Evolutionary conservation across 2,888 invertebrate species (phyloP), one percentile per base, ranked within the genome.

Genomic region (Lasius platythorax): DNA sequence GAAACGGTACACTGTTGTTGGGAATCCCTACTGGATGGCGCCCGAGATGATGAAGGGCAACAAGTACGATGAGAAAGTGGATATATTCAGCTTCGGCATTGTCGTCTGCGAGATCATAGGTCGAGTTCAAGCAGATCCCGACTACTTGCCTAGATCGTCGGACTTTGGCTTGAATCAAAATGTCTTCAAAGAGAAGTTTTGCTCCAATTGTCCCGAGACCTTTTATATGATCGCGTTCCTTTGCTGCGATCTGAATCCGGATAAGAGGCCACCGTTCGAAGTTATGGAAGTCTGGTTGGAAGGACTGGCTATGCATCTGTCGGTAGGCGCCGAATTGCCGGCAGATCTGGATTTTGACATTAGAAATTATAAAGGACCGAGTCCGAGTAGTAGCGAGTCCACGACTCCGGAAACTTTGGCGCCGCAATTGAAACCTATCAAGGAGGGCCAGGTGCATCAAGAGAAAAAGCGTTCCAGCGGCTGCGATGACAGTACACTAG

Each of bases 11-110:
- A 99, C 99, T 0, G 99, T 99, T 43, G 99, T 99, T 0, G 99
- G 99, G 1, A 99, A 98, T 96, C 99, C 99, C 0, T 99, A 99
- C 95, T 99, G 99, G 99, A 99, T 99, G 99, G 99, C 99, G 0
- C 99, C 99, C 0, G 99, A 99, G 95, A 99, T 99, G 99, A 98
- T 99, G 98, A 98, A 98, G 94, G 99, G 99, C 30, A 98, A 98
- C 92, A 98, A 98, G 89, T 99, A 99, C 94, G 99, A 99, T 93
- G 99, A 99, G 94, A 98, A 98, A 95, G 99, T 99, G 0, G 99
- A 99, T 93, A 97, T 99, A 86, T 99, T 99, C 95, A 99, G 99
- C 40, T 99, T 98, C 95, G 99, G 99, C 50, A 99, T 99, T 88
- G 97, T 99, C 85, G 95, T 99, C 4, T 99, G 99, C 94, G 99